Percentiles rank a stretch among this genome's conserved stretches.
phyloP scores from a whole-genome alignment of 2,113 vertebrate genomes.

The Phyllostomus hastatus region DNA sequence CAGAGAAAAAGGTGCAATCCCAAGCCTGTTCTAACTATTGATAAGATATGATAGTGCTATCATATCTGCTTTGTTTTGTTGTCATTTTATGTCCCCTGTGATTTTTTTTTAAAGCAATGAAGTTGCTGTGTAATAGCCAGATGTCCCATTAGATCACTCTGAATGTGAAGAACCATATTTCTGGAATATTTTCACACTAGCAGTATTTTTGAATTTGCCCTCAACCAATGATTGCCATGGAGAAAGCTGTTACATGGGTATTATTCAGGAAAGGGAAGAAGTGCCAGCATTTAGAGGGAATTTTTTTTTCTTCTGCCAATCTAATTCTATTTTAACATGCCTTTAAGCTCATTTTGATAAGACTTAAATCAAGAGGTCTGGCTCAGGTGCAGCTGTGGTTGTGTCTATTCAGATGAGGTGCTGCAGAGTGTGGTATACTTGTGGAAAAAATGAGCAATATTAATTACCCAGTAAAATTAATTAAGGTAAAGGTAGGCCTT shows the following conservation, averaged over 20 bases:
- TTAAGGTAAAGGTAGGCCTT: constrained; percentile 17
- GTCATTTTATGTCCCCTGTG: not conserved
- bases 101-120: not conserved
- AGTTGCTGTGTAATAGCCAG: not conserved
- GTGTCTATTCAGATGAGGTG: not conserved
- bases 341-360: not conserved
- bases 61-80: not conserved
- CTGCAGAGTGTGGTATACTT: not conserved
- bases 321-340: not conserved
- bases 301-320: not conserved
- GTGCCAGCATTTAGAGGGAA: not conserved
- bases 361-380: not conserved
- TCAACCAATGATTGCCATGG: not conserved
- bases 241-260: not conserved
- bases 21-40: not conserved
- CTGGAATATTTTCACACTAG: not conserved
- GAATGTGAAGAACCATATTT: not conserved
- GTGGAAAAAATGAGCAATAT: constrained; percentile 21
- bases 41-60: no score
- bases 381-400: not conserved
- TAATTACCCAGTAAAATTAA: constrained; percentile 54
- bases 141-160: not conserved
- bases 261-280: not conserved
- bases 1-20: not conserved
- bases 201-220: not conserved